These are phyloP conservation scores for Hypanus sabinus DNA, from an alignment of 2,113 vertebrate genomes.

Conservation along the genomic window DNA sequence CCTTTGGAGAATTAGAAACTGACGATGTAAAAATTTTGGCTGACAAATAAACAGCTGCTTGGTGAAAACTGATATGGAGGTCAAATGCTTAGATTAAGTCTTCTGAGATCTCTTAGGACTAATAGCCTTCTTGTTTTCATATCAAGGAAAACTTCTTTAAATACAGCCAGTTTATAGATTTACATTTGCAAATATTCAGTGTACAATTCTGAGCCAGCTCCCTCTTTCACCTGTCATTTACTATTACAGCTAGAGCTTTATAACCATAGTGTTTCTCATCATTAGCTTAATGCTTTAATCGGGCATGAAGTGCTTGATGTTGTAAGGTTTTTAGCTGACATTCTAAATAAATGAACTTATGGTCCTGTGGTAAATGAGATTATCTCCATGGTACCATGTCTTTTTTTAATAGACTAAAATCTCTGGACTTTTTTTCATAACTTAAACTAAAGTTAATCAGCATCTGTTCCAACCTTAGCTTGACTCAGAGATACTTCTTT, in stretches of 20 bases:
- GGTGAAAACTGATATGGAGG: neutral
- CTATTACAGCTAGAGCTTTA: neutral
- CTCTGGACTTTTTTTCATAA: neutral
- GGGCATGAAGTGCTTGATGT: neutral
- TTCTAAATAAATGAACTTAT: neutral
- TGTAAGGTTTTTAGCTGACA: neutral
- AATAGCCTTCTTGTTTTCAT: neutral
- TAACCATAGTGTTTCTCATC: neutral
- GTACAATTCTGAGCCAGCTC: neutral
- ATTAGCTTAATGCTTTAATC: neutral
- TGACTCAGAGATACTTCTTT: neutral
- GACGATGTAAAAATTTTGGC: neutral
- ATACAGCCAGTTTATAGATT: neutral
- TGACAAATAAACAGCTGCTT: neutral
- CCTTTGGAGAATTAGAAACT: no score
- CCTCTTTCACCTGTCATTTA: neutral
- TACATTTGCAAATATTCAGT: neutral
- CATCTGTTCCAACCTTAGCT: neutral
- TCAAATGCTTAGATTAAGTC: neutral
- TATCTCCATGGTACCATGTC: conserved; percentile 3
- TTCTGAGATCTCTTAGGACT: neutral
- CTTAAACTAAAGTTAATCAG: neutral
- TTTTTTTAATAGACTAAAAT: neutral
- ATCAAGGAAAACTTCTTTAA: neutral
- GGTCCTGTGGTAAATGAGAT: neutral